A percentile compares a stretch with the other conserved stretches of the same genome.
Conservation (phyloP, 2,888 invertebrate genomes). For the Cephus pygmeus region DNA sequence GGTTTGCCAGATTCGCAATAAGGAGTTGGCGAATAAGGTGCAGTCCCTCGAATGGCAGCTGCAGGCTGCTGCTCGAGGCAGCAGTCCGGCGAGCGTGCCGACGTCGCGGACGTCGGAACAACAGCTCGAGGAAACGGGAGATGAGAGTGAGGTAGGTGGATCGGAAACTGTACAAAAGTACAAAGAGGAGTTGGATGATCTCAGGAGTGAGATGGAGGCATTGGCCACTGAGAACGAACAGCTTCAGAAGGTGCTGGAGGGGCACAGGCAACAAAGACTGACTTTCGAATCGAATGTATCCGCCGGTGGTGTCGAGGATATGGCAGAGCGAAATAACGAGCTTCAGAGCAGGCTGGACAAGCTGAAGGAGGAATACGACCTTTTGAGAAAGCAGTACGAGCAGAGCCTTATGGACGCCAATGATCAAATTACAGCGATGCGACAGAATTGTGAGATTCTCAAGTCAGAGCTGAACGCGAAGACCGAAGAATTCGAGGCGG, state of each 20-base stretch:
- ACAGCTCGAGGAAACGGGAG: constrained; percentile 16
- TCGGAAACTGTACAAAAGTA: constrained; percentile 34
- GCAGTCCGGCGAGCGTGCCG: not conserved
- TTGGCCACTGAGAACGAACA: constrained; percentile 74
- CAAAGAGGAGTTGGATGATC: constrained; percentile 65
- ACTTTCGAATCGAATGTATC: constrained; percentile 32
- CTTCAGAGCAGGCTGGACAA: constrained; percentile 44
- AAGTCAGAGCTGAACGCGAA: constrained; percentile 43
- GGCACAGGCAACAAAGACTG: constrained; percentile 65
- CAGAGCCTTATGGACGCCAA: constrained; percentile 50
- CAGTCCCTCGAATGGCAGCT: constrained; percentile 65
- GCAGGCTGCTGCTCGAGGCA: constrained; percentile 23
- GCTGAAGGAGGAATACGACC: constrained; percentile 44
- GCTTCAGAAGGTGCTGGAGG: constrained; percentile 70
- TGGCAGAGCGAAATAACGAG: constrained; percentile 37
- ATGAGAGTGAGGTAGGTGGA: constrained; percentile 19
- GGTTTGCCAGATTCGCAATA: constrained; percentile 77
- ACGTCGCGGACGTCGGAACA: not conserved
- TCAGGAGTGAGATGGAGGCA: constrained; percentile 70
- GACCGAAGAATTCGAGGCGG: constrained; percentile 33
- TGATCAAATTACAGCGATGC: constrained; percentile 44
- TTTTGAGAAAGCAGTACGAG: constrained; percentile 45
- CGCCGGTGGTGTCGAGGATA: constrained; percentile 40
- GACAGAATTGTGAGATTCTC: constrained; percentile 41
- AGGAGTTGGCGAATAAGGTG: constrained; percentile 77